A percentile compares a stretch with the other conserved stretches of the same genome.
Conservation (phyloP, 2,113 vertebrate species). For the Orycteropus afer region DNA sequence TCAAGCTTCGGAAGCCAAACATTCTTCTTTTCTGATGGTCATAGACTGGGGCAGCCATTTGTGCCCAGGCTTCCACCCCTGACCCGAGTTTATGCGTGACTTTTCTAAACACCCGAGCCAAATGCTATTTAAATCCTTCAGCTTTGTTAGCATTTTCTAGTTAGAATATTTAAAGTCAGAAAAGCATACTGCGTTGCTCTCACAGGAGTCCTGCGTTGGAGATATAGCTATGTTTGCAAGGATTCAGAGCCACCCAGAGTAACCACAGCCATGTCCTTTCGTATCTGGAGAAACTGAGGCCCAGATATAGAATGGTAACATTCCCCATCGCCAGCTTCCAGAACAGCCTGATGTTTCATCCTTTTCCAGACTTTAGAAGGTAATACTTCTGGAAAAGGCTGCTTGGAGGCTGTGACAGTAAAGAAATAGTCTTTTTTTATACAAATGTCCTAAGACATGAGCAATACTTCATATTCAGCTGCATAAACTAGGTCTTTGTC, state of each 20-base stretch:
- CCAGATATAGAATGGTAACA: background rate
- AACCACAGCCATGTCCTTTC: background rate
- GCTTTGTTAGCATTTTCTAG: background rate
- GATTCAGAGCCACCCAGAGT: background rate
- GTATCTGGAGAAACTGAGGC: background rate
- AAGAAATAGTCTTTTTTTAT: conserved; percentile 63
- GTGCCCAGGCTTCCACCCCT: background rate
- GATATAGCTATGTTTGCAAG: background rate
- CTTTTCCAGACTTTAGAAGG: background rate
- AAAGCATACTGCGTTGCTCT: background rate
- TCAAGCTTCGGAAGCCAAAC: background rate
- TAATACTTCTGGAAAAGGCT: background rate
- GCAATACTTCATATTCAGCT: conserved; percentile 68
- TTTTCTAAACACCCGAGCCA: background rate
- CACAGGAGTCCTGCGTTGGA: background rate
- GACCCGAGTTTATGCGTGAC: background rate
- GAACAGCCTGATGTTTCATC: background rate
- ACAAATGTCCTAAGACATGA: conserved; percentile 61
- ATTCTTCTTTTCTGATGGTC: background rate
- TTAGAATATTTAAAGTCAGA: conserved; percentile 3
- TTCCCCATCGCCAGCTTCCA: background rate
- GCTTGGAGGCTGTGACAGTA: background rate
- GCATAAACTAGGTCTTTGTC: conserved; percentile 63
- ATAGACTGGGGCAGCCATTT: background rate
- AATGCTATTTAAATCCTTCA: background rate